These are phyloP conservation scores for Diadumene lineata DNA, from an alignment of 92 coral and sea anemone genomes.

Conservation along the genomic window DNA sequence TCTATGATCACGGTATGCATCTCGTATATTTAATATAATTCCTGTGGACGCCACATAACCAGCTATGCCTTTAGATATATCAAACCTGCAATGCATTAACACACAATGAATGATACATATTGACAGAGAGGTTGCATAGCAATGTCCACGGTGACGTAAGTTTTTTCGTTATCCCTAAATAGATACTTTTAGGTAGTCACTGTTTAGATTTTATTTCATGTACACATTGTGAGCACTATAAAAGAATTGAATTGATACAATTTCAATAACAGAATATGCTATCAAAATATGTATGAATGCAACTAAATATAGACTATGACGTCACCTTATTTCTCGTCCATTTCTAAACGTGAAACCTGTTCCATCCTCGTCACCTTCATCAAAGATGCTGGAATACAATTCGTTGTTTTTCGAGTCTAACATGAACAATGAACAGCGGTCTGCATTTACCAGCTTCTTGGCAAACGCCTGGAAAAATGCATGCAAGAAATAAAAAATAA, in stretches of 20 bases:
- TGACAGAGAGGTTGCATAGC: too few species aligned
- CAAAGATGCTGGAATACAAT: conserved; percentile 87
- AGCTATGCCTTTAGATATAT: conserved; percentile 79
- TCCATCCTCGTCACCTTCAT: conserved; percentile 88
- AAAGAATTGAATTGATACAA: too few species aligned
- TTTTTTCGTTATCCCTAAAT: too few species aligned
- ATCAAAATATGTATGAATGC: background rate
- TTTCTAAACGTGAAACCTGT: conserved; percentile 71
- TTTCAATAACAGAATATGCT: too few species aligned
- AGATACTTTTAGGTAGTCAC: too few species aligned
- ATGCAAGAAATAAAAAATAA: too few species aligned
- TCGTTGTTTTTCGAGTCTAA: conserved; percentile 68
- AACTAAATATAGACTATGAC: background rate
- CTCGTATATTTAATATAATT: conserved; percentile 80
- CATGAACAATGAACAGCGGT: conserved; percentile 92
- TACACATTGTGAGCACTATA: too few species aligned
- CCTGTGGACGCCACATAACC: conserved; percentile 84
- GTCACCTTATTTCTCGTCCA: conserved; percentile 87
- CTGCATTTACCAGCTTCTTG: conserved; percentile 90
- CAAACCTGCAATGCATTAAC: conserved; percentile 52
- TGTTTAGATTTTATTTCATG: too few species aligned
- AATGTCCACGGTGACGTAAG: too few species aligned
- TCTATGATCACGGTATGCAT: conserved; percentile 85
- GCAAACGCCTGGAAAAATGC: conserved; percentile 76
- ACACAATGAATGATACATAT: background rate